Percentiles rank a stretch among this genome's conserved stretches.
Conservation (phyloP, 2,113 vertebrate genomes). For the Limnothrissa miodon region DNA sequence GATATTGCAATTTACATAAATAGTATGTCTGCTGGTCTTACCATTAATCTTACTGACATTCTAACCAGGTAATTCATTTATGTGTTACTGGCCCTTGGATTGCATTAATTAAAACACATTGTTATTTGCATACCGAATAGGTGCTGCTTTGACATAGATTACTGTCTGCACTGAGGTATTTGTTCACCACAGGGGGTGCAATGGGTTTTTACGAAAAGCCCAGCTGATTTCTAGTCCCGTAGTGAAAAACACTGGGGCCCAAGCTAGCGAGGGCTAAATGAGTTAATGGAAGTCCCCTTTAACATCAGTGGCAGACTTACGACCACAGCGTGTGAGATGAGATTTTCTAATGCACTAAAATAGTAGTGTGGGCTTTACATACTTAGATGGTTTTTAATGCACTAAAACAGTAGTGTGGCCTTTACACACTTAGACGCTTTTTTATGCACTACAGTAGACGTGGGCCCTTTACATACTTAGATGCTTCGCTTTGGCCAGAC, state of each 20-base stretch:
- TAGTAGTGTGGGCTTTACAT: too few species aligned
- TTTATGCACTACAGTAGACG: slow-evolving; percentile 9
- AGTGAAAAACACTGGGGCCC: background rate
- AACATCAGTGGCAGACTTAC: background rate
- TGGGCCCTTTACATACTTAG: too few species aligned
- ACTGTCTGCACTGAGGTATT: background rate
- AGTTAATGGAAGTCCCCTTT: background rate
- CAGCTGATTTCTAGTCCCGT: background rate
- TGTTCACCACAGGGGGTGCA: background rate
- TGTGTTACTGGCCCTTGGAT: slow-evolving; percentile 54
- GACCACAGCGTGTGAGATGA: background rate
- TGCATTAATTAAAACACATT: slow-evolving; percentile 64
- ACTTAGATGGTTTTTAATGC: too few species aligned
- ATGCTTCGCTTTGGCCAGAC: background rate
- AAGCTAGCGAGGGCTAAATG: background rate
- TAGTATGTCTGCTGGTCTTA: slow-evolving; percentile 63
- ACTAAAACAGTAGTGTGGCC: too few species aligned
- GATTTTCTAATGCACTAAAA: background rate
- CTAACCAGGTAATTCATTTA: slow-evolving; percentile 66
- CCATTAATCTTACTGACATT: slow-evolving; percentile 75
- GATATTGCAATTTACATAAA: slow-evolving; percentile 73
- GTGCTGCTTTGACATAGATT: slow-evolving; percentile 35
- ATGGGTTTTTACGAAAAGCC: background rate
- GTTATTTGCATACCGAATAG: slow-evolving; percentile 58
- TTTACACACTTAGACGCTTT: background rate